Conservation (phyloP, 2,113 vertebrate species). For the Catharus fuscescens region DNA sequence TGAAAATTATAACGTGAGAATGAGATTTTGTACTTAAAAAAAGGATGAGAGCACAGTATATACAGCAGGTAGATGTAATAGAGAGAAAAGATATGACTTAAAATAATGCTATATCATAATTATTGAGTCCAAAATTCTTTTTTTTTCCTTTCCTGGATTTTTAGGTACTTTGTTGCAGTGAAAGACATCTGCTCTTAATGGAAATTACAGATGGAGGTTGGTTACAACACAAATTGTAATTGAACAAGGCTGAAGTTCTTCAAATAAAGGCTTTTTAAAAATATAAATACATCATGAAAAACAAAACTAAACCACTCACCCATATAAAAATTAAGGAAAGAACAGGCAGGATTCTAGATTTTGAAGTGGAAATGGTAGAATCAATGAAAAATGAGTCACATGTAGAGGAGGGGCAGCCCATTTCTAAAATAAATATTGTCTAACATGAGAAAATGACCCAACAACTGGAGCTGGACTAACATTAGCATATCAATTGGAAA, state of each 20-base stretch:
- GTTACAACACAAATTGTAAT: background rate
- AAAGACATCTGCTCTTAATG: background rate
- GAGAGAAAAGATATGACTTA: background rate
- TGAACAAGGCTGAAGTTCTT: background rate
- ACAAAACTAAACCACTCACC: rapidly evolving
- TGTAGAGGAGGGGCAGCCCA: rapidly evolving
- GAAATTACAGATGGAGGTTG: background rate
- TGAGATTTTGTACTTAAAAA: background rate
- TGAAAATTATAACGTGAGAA: background rate
- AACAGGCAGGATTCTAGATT: background rate
- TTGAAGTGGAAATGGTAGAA: background rate
- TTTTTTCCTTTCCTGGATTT: background rate
- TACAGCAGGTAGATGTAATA: rapidly evolving
- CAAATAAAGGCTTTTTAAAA: rapidly evolving
- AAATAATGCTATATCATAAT: background rate
- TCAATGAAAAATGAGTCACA: background rate
- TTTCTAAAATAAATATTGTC: background rate
- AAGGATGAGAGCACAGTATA: background rate
- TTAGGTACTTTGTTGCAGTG: background rate
- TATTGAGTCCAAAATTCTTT: rapidly evolving
- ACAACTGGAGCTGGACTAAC: background rate
- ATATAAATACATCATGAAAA: background rate
- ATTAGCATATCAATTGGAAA: background rate
- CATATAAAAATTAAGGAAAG: background rate
- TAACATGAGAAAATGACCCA: background rate